phyloP scores from a whole-genome alignment of 2,888 invertebrate genomes.

The Tanypteryx hageni region DNA sequence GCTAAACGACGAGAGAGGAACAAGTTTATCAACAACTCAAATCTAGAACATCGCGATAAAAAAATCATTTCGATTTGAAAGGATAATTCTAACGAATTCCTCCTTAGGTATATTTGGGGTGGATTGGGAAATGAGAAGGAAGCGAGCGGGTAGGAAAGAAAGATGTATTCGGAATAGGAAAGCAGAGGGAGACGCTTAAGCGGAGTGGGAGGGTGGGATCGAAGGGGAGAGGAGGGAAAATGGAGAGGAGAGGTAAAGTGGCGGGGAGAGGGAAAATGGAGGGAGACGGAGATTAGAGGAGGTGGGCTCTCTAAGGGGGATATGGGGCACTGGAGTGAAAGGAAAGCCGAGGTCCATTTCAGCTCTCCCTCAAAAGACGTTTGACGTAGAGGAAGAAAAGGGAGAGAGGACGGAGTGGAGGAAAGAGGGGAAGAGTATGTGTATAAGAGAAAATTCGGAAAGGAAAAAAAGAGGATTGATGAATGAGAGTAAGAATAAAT shows the following conservation, averaged over 20 bases:
- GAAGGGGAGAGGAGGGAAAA: too few species aligned
- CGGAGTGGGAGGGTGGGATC: neutral
- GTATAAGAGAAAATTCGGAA: too few species aligned
- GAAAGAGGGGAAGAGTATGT: neutral
- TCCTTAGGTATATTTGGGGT: neutral
- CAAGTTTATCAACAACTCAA: too few species aligned
- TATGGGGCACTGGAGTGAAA: neutral
- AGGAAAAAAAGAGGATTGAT: slow-evolving; percentile 20
- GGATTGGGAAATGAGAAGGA: neutral
- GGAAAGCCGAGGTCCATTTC: slow-evolving; percentile 1
- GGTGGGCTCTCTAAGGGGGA: neutral
- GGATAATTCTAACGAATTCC: too few species aligned
- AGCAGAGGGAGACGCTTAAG: neutral
- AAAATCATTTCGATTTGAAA: too few species aligned
- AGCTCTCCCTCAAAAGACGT: slow-evolving; percentile 4
- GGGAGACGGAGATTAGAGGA: neutral
- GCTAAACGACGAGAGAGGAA: too few species aligned
- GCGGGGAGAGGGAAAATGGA: too few species aligned
- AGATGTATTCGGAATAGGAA: neutral
- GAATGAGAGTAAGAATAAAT: slow-evolving; percentile 37
- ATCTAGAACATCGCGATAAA: too few species aligned
- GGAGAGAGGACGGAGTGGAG: neutral
- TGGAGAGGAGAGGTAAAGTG: neutral
- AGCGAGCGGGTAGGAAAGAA: neutral
- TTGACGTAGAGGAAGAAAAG: slow-evolving; percentile 25